Conservation (phyloP, 2,113 vertebrate genomes). For the Monopterus albus region DNA sequence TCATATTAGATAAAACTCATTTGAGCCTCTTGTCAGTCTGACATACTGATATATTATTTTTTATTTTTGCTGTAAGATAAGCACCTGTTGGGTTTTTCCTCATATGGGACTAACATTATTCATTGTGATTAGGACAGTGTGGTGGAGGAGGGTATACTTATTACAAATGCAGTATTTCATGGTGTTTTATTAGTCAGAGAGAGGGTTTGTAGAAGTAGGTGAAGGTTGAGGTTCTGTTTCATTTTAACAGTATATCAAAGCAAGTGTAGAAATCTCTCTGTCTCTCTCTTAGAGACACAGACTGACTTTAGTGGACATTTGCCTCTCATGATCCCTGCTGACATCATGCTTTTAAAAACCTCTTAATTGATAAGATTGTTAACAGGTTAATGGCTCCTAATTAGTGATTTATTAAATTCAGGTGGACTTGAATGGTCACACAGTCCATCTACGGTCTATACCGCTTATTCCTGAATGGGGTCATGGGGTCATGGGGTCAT, state of each 20-base stretch:
- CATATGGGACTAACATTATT: background rate
- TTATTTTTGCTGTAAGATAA: background rate
- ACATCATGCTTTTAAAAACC: too few relatives aligned
- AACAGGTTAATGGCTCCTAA: too few relatives aligned
- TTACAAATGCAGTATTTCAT: background rate
- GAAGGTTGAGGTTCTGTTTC: background rate
- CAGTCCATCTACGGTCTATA: too few relatives aligned
- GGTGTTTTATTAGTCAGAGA: too few relatives aligned
- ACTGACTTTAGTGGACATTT: background rate
- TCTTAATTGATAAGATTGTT: too few relatives aligned
- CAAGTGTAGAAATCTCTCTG: too few relatives aligned
- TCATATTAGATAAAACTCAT: conserved; percentile 57
- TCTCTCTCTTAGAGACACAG: background rate
- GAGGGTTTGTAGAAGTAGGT: too few relatives aligned
- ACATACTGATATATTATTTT: background rate
- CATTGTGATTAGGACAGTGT: too few relatives aligned
- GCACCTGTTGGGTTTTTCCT: background rate
- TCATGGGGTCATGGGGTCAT: too few relatives aligned
- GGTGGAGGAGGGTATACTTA: background rate
- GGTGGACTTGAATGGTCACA: too few relatives aligned
- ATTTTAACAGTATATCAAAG: background rate
- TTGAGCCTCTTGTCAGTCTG: background rate
- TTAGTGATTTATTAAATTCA: too few relatives aligned
- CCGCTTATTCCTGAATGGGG: too few relatives aligned
- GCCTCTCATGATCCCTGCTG: background rate